Evolutionary conservation across 2,113 vertebrate genomes (phyloP), one percentile per base, ranked within the genome.

Genomic region (Pimephales promelas): DNA sequence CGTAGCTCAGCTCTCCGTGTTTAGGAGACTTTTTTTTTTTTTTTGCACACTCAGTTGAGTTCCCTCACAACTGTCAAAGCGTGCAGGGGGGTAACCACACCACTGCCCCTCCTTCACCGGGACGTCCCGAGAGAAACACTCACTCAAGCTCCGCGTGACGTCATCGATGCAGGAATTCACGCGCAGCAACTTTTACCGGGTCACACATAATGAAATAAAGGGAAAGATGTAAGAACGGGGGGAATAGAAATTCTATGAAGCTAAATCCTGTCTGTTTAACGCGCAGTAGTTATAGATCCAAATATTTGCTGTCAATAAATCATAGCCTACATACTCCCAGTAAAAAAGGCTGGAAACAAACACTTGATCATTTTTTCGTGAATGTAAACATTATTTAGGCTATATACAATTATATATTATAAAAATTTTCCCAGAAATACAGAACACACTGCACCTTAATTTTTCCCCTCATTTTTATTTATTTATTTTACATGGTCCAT

Each of bases 21-120:
- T 24, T 13, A 36, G 74, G 7, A n/a, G 28, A 11, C 28, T 80
- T 14, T 47, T 49, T 49, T 16, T 49, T 47, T 52, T 22, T 22
- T 54, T 80, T 81, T 70, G 45, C 79, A 68, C 24, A 52, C 64
- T 81, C 62, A 43, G 72, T 28, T 54, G 18, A n/a, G 57, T 36
- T 49, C 77, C 28, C 45, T 81, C 28, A 66, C 34, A 89, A 85
- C 87, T 89, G 85, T 86, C 83, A 86, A 81, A 86, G 64, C 83
- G 59, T 70, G 57, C 83, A 81, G 83, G 83, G 86, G 88, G 86
- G 84, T 81, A 74, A 56, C 75, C 76, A 36, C 76, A 47, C 78
- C 52, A 70, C 72, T 43, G 61, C 62, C 71, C 83, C 85, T 76
- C 85, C 80, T 64, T 79, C 52, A 61, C 52, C 57, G 79, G 85